These are phyloP conservation scores for Mimumesa dahlbomi DNA, from an alignment of 2,888 invertebrate genomes.

Conservation along the genomic window DNA sequence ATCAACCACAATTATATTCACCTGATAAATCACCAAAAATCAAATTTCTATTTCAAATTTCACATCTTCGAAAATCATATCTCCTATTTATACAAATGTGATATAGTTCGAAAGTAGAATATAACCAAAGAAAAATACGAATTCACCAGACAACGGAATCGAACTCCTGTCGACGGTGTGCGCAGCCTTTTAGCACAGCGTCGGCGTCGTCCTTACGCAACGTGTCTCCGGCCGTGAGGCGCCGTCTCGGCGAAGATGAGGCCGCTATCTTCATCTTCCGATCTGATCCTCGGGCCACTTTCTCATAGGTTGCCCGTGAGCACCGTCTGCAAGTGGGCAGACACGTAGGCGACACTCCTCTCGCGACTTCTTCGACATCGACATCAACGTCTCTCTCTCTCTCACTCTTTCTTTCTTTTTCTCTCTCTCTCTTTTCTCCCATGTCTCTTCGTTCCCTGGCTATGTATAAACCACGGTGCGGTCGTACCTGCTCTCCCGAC, in stretches of 20 bases:
- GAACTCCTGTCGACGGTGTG: too few relatives aligned
- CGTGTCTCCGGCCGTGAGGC: conserved; percentile 17
- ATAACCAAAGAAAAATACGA: too few relatives aligned
- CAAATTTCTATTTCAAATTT: too few relatives aligned
- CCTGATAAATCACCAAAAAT: too few relatives aligned
- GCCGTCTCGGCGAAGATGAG: conserved; percentile 46
- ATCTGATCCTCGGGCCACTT: conserved; percentile 34
- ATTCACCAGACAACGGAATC: too few relatives aligned
- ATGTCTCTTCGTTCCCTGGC: conserved; percentile 9
- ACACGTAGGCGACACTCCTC: conserved; percentile 58
- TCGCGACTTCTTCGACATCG: conserved; percentile 47
- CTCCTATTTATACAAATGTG: too few relatives aligned
- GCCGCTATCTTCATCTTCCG: conserved; percentile 55
- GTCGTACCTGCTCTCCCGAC: conserved; percentile 46
- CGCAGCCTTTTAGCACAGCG: too few relatives aligned
- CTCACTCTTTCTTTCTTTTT: background rate
- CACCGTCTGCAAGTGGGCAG: conserved; percentile 51
- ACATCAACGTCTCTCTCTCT: conserved; percentile 16
- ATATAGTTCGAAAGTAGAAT: too few relatives aligned
- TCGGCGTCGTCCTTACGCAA: conserved; percentile 38
- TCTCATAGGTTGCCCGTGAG: conserved; percentile 37
- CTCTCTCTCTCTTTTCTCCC: background rate
- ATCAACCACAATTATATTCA: too few relatives aligned
- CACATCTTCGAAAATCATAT: too few relatives aligned
- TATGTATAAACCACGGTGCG: conserved; percentile 30